These are phyloP conservation scores for Melinaea marsaeus DNA, from an alignment of 2,888 invertebrate species.

Conservation along the genomic window DNA sequence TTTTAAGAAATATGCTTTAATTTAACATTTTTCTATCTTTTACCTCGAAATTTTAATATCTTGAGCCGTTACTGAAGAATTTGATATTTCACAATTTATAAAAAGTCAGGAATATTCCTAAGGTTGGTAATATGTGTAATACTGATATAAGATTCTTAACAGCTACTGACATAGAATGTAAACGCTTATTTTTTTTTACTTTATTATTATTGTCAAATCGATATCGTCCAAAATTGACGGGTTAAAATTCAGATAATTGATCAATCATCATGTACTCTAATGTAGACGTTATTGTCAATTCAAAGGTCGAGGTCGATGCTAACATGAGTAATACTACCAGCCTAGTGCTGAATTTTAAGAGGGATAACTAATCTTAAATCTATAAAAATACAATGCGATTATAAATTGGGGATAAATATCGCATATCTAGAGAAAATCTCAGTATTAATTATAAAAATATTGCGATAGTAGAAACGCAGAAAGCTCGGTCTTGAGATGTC, in stretches of 20 bases:
- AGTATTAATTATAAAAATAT: conserved; percentile 61
- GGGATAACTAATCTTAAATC: conserved; percentile 53
- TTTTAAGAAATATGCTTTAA: too few species aligned
- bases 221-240: conserved; percentile 62
- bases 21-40: too few species aligned
- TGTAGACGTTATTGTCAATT: conserved; percentile 58
- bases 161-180: conserved; percentile 22
- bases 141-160: conserved; percentile 15
- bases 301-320: conserved; percentile 38
- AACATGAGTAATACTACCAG: conserved; percentile 33
- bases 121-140: background rate
- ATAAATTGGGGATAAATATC: conserved; percentile 54
- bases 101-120: too few species aligned
- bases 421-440: conserved; percentile 61
- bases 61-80: too few species aligned
- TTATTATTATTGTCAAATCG: conserved; percentile 54
- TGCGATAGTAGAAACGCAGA: conserved; percentile 48
- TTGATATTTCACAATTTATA: too few species aligned
- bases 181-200: conserved; percentile 25
- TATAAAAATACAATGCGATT: conserved; percentile 69
- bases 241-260: conserved; percentile 58
- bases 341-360: conserved; percentile 34
- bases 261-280: conserved; percentile 49
- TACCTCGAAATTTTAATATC: too few species aligned
- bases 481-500: conserved; percentile 56